Conservation (phyloP, 2,113 vertebrate species). For the Phaethon lepturus region DNA sequence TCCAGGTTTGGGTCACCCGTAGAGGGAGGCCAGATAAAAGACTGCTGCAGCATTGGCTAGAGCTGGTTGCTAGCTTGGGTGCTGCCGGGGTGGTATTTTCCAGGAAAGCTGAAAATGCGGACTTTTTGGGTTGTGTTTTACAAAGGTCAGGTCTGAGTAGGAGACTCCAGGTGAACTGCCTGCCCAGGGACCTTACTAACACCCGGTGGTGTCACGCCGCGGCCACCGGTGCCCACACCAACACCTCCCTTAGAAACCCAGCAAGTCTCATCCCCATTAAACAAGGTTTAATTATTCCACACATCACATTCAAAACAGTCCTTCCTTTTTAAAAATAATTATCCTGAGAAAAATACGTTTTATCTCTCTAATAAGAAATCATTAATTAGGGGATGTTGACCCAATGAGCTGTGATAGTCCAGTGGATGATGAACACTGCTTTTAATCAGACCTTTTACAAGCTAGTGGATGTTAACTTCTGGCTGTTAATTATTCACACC, state of each 20-base stretch:
- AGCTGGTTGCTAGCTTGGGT: background rate
- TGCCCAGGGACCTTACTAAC: background rate
- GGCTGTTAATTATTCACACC: slow-evolving; percentile 74
- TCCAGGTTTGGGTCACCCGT: background rate
- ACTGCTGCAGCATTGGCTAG: too few relatives aligned
- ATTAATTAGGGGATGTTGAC: slow-evolving; percentile 78
- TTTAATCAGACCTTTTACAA: slow-evolving; percentile 81
- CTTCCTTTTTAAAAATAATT: slow-evolving; percentile 28
- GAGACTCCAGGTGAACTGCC: background rate
- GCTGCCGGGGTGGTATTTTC: background rate
- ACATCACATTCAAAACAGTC: background rate
- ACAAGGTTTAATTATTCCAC: slow-evolving; percentile 19
- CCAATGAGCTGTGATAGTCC: slow-evolving; percentile 66
- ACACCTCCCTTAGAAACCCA: background rate
- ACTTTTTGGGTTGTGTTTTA: background rate
- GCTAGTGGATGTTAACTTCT: slow-evolving; percentile 71
- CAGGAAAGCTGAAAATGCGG: rapidly evolving
- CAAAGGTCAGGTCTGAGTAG: background rate
- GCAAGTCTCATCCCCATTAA: background rate
- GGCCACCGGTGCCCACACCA: background rate
- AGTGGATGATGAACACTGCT: slow-evolving; percentile 69
- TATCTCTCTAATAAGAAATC: slow-evolving; percentile 55
- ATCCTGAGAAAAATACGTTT: slow-evolving; percentile 30
- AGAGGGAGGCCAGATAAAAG: background rate
- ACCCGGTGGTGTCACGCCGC: background rate